Evolutionary conservation across 2,797 vertebrate species (phyloP), one percentile per base, ranked within the genome.

Genomic region (Anomalospiza imberbis): DNA sequence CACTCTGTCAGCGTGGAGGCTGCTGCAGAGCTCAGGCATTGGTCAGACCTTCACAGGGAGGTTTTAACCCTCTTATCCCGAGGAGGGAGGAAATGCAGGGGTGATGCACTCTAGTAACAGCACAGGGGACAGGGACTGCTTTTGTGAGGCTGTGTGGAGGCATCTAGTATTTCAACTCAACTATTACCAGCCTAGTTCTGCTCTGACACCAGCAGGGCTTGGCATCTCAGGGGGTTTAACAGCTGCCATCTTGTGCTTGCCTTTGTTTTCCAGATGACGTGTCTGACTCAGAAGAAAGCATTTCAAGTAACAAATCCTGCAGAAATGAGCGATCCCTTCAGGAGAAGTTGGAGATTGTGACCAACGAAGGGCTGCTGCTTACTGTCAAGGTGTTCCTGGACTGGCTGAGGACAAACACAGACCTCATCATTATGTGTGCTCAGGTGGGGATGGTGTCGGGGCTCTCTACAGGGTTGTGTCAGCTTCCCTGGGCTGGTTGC

Each of bases 351-450:
- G 98, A 99, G 94, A 99, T 99, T 18, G 94, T 99, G 91, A 98
- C 98, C 94, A 98, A 98, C 2, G 99, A 99, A 91, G 99, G 99
- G 6, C 97, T 99, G 82, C 98, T 99, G 81, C 98, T 98, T 45
- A 98, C 98, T 3, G 99, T 99, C 85, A 99, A 99, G 95, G 98
- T 99, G 93, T 99, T 99, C 92, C 95, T 99, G 73, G 99, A 99
- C 96, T 99, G 99, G 99, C 98, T 99, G 44, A 98, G 98, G 88
- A 98, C 99, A 32, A 99, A 99, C 97, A 99, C 99, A 0, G 99
- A 99, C 96, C 99, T 99, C 91, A 99, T 99, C 80, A 96, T 99
- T 60, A 99, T 99, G 98, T 99, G 99, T 85, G 99, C 99, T 65
- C 96, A 97, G 96, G 96, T 96, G 70, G 66, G 95, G 44, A 8